Evolutionary conservation across 2,888 invertebrate species (phyloP).

Genomic region (Chloroclysta siterata): DNA sequence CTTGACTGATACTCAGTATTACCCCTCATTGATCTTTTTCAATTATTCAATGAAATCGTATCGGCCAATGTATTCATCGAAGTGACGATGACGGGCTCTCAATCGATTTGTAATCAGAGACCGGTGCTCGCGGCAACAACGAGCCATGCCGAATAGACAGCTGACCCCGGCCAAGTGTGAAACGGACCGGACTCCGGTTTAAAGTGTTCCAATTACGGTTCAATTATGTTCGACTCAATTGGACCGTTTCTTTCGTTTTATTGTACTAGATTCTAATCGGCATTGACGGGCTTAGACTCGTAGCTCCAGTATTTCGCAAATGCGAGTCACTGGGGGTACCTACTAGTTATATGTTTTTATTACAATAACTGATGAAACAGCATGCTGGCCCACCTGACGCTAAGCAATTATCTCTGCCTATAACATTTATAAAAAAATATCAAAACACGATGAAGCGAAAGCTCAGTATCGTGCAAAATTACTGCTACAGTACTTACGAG

Average conservation of each 20-base stretch:
- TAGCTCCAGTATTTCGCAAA: not conserved
- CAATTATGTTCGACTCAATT: slow-evolving; percentile 28
- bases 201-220: slow-evolving; percentile 27
- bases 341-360: not conserved
- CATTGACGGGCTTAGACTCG: not conserved
- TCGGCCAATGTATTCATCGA: not conserved
- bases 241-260: slow-evolving; percentile 21
- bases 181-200: slow-evolving; percentile 17
- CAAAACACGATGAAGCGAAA: not conserved
- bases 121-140: not conserved
- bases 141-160: not conserved
- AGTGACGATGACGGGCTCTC: not conserved
- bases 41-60: not conserved
- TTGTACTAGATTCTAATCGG: slow-evolving; percentile 13
- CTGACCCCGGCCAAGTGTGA: slow-evolving; percentile 19
- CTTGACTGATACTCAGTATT: no score
- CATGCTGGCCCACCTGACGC: no score
- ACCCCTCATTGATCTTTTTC: no score
- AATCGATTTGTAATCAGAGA: not conserved
- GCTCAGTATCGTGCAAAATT: not conserved
- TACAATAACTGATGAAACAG: not conserved
- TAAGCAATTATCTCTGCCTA: no score
- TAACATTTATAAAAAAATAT: no score
- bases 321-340: not conserved
- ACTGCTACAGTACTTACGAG: not conserved